A percentile compares a stretch with the other conserved stretches of the same genome.
These are phyloP conservation scores for Akabosia matsudoensis DNA, from an alignment of 1,140 invertebrate genomes.

Conservation along the genomic window DNA sequence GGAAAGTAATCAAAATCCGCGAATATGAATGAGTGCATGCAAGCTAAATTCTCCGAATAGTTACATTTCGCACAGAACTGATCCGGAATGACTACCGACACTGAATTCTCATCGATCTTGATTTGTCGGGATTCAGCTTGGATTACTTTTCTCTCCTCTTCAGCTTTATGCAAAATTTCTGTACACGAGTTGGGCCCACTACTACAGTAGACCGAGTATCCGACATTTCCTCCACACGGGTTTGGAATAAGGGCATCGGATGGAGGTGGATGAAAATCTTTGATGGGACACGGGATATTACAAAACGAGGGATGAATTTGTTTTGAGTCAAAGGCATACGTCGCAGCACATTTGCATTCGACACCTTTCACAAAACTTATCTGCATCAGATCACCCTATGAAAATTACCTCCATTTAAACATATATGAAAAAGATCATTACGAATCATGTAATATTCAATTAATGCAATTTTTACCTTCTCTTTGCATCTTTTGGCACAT, in stretches of 20 bases:
- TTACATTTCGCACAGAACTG: not conserved
- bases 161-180: not conserved
- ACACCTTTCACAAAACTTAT: not conserved
- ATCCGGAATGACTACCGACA: not conserved
- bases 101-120: not conserved
- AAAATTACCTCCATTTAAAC: too few relatives aligned
- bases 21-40: not conserved
- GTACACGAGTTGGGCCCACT: not conserved
- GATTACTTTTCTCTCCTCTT: not conserved
- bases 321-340: not conserved
- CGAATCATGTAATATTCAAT: not conserved
- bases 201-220: not conserved
- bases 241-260: not conserved
- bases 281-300: not conserved
- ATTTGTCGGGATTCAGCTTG: not conserved
- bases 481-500: not conserved
- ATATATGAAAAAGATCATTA: too few relatives aligned
- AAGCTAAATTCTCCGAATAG: not conserved
- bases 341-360: not conserved
- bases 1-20: constrained; percentile 29
- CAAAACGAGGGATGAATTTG: not conserved
- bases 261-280: not conserved
- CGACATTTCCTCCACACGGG: not conserved
- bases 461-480: not conserved
- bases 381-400: not conserved